Conservation (phyloP, 2,113 vertebrate species). For the Onychostruthus taczanowskii region DNA sequence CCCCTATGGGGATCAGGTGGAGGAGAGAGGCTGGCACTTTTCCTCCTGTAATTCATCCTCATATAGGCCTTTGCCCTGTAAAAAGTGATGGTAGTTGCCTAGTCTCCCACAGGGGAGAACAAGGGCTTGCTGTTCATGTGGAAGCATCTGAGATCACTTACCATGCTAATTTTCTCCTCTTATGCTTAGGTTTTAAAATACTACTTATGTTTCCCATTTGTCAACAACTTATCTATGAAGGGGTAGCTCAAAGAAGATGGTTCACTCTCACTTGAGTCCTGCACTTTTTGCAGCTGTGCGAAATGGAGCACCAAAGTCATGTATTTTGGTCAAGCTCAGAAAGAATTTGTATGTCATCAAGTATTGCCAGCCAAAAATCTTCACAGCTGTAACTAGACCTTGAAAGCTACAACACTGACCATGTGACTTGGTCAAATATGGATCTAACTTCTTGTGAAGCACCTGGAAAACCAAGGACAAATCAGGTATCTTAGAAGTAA, state of each 20-base stretch:
- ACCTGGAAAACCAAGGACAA: not conserved
- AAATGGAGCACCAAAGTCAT: not conserved
- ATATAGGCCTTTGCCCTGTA: not conserved
- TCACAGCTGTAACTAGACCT: not conserved
- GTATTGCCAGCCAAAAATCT: not conserved
- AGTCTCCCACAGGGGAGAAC: not conserved
- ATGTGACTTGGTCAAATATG: not conserved
- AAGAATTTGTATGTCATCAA: not conserved
- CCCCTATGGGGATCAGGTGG: accelerated
- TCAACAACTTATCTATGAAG: not conserved
- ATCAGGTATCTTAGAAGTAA: not conserved
- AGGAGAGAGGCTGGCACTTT: not conserved
- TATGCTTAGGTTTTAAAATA: not conserved
- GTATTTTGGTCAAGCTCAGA: not conserved
- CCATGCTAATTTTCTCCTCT: not conserved
- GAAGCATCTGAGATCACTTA: not conserved
- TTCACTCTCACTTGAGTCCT: not conserved
- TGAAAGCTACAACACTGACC: not conserved
- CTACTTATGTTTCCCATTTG: not conserved
- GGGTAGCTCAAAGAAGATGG: not conserved
- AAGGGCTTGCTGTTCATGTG: not conserved
- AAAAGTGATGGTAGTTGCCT: not conserved
- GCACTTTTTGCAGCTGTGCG: not conserved
- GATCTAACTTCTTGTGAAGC: not conserved
- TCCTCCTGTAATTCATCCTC: not conserved